Evolutionary conservation across 2,113 vertebrate species (phyloP).

Genomic region (Capreolus pygargus): DNA sequence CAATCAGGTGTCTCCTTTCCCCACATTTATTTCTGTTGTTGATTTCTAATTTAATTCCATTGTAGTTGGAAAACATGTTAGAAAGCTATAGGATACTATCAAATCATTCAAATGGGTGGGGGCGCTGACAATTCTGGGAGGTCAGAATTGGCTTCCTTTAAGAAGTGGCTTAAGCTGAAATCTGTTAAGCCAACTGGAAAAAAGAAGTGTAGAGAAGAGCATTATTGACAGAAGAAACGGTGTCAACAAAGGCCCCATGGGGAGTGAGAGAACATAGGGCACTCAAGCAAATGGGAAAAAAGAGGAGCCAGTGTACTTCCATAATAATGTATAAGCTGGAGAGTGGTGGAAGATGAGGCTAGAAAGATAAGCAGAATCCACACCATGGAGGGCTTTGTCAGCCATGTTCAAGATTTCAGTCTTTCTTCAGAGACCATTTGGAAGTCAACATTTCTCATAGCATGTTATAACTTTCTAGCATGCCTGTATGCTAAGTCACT

Average conservation of each 20-base stretch:
- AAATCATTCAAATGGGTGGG: not conserved
- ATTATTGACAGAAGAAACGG: not conserved
- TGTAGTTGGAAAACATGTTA: not conserved
- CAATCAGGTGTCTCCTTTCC: not conserved
- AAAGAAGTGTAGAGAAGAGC: not conserved
- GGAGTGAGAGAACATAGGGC: not conserved
- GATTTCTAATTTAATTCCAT: not conserved
- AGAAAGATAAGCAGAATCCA: not conserved
- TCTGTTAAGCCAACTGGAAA: not conserved
- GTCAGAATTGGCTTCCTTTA: not conserved
- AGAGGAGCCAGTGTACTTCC: not conserved
- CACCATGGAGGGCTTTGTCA: not conserved
- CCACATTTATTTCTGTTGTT: not conserved
- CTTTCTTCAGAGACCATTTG: not conserved
- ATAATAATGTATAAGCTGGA: not conserved
- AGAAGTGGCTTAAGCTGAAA: not conserved
- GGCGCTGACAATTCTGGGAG: not conserved
- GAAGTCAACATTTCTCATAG: not conserved
- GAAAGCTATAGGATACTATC: not conserved
- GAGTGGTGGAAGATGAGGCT: not conserved
- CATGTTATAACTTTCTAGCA: not conserved
- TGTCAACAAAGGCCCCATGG: not conserved
- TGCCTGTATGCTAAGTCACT: too few relatives aligned
- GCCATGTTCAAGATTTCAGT: not conserved
- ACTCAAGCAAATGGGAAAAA: not conserved